Evolutionary conservation across 1,140 invertebrate species (phyloP).

Genomic region (Neotoxoptera formosana): DNA sequence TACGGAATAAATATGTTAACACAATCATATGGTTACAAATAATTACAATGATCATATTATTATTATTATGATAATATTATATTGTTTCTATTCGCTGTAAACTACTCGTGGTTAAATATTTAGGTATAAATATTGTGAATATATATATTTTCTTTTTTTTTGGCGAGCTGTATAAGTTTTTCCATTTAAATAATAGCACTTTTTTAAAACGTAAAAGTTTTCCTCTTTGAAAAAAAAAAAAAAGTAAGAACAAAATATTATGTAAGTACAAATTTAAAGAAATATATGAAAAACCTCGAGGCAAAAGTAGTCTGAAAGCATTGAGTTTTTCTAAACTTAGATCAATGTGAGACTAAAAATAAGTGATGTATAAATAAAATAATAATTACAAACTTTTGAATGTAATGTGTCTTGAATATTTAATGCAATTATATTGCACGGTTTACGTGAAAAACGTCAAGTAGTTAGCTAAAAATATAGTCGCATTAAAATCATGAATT

Average conservation of each 20-base stretch:
- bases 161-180: background rate
- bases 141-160: slow-evolving; percentile 25
- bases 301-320: slow-evolving; percentile 21
- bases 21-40: background rate
- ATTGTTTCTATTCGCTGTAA: background rate
- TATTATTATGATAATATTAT: background rate
- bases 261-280: slow-evolving; percentile 10
- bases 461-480: background rate
- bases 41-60: background rate
- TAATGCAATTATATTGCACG: background rate
- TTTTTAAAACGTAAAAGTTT: slow-evolving; percentile 40
- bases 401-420: background rate
- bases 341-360: slow-evolving; percentile 14
- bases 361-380: slow-evolving; percentile 17
- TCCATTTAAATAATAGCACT: slow-evolving; percentile 46
- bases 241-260: background rate
- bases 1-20: background rate
- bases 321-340: slow-evolving; percentile 24
- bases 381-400: slow-evolving; percentile 27
- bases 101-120: background rate
- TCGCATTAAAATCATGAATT: background rate
- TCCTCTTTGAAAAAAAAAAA: background rate
- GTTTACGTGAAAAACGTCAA: background rate
- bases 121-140: background rate
- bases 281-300: background rate